Base-by-base conservation (phyloP, 2,113 vertebrate genomes). In the Rhinogobius similis region DNA sequence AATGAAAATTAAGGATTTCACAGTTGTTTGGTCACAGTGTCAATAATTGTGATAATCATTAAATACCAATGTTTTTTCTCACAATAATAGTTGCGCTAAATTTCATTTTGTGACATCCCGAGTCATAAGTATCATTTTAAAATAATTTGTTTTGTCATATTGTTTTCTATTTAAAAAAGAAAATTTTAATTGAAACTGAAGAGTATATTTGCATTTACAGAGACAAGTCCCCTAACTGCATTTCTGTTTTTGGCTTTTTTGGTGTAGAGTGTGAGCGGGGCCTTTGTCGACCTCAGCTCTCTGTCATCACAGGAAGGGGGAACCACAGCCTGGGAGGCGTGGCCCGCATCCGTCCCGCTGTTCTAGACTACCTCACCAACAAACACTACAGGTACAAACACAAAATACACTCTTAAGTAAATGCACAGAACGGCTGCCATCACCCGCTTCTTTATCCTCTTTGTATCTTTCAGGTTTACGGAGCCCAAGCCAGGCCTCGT, bases 271-370 rank as follows among this genome's bases (percentile, higher is more conserved):
- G 88, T 85, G 93, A 93, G 82, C 95, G 93, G 89, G 85, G 86
- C 71, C 92, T 94, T 12, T 96, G 96, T 68, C 94, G 93, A 83
- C 91, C 96, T 1, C 95, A 95, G 85, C 94, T 99, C 53, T 95
- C 85, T 75, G 94, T 99, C 86, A 98, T 99, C 91, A 99, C 98
- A 68, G 98, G 98, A 89, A 96, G 94, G 94, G 98, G 98, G 91
- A 98, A 95, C 93, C 97, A 94, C 92, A 99, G 98, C 87, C 96
- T 96, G 83, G 97, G 98, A 89, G 96, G 97, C 65, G 93, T 99
- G 81, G 95, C 98, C 85, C 96, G 97, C 76, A 95, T 99, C 90
- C 96, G 96, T 79, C 96, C 96, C 70, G 96, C 96, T 1, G 96
- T 98, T 89, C 94, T 95, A 82, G 95, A 95, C 93, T 98, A 96